Percentiles rank a stretch among this genome's conserved stretches.
Conservation (phyloP, 2,113 vertebrate species). For the Psettodes erumei region DNA sequence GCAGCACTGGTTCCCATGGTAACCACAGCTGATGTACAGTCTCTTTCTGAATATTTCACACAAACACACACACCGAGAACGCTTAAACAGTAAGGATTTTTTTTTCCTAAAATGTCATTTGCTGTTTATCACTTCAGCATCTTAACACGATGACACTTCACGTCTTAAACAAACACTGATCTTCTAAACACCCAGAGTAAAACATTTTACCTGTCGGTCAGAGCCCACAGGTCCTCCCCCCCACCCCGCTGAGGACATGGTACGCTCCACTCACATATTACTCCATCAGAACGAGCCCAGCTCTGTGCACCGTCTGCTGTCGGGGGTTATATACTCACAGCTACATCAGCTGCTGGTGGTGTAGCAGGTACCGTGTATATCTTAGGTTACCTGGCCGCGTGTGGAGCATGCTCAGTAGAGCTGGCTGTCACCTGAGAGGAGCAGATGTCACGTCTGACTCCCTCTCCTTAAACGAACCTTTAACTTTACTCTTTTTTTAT, state of each 20-base stretch:
- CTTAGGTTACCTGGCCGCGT: conserved; percentile 63
- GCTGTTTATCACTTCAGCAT: not conserved
- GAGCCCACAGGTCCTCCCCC: not conserved
- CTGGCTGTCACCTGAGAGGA: conserved; percentile 73
- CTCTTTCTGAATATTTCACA: not conserved
- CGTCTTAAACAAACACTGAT: no score
- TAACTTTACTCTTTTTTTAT: not conserved
- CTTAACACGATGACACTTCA: no score
- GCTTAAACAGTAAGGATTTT: no score
- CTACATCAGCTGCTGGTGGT: not conserved
- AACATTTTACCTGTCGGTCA: conserved; percentile 51
- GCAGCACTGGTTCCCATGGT: not conserved
- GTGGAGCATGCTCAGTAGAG: conserved; percentile 72
- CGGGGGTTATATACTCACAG: not conserved
- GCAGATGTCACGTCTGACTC: conserved; percentile 42
- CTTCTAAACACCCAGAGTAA: no score
- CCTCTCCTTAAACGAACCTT: not conserved
- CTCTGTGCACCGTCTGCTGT: not conserved
- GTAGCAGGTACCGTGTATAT: conserved; percentile 5
- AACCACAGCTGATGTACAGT: not conserved
- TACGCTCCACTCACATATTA: conserved; percentile 6
- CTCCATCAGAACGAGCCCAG: conserved; percentile 3
- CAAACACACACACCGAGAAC: not conserved
- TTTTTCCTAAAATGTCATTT: no score
- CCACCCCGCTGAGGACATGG: not conserved